Conservation (phyloP, 1,140 invertebrate genomes). For the Hypsibius dujardini region DNA sequence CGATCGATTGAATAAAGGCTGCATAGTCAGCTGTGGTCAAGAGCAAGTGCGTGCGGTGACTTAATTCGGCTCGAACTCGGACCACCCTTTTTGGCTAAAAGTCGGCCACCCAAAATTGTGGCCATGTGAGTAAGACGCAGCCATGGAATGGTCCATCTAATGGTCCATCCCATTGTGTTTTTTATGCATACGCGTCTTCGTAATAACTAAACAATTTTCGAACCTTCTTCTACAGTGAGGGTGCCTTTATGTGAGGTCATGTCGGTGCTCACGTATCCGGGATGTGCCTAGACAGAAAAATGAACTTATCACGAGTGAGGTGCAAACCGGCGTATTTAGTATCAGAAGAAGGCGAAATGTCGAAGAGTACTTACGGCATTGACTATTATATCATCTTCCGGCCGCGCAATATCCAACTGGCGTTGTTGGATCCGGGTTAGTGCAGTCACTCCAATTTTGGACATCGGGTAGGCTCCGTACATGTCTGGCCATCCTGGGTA, state of each 20-base stretch:
- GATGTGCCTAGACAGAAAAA: conserved; percentile 27
- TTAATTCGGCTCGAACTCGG: too few relatives aligned
- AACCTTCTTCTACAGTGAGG: conserved; percentile 44
- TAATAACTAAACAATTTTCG: too few relatives aligned
- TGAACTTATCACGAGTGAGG: conserved; percentile 20
- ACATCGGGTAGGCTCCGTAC: conserved; percentile 41
- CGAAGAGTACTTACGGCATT: conserved; percentile 38
- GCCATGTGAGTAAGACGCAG: too few relatives aligned
- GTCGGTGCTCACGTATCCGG: conserved; percentile 51
- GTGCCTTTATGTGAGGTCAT: conserved; percentile 50
- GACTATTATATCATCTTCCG: conserved; percentile 41
- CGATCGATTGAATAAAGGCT: too few relatives aligned
- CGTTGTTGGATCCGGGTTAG: conserved; percentile 46
- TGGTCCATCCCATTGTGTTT: too few relatives aligned
- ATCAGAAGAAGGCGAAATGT: not conserved
- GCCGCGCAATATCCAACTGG: conserved; percentile 37
- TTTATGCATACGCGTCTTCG: too few relatives aligned
- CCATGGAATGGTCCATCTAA: too few relatives aligned
- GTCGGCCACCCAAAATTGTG: too few relatives aligned
- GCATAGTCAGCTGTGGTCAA: too few relatives aligned
- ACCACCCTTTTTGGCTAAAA: too few relatives aligned
- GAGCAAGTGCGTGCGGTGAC: too few relatives aligned
- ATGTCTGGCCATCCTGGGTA: conserved; percentile 35
- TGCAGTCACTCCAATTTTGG: conserved; percentile 47
- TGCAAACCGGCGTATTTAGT: not conserved